phyloP scores from a whole-genome alignment of 2,113 vertebrate genomes.

The Lophotis ruficrista region DNA sequence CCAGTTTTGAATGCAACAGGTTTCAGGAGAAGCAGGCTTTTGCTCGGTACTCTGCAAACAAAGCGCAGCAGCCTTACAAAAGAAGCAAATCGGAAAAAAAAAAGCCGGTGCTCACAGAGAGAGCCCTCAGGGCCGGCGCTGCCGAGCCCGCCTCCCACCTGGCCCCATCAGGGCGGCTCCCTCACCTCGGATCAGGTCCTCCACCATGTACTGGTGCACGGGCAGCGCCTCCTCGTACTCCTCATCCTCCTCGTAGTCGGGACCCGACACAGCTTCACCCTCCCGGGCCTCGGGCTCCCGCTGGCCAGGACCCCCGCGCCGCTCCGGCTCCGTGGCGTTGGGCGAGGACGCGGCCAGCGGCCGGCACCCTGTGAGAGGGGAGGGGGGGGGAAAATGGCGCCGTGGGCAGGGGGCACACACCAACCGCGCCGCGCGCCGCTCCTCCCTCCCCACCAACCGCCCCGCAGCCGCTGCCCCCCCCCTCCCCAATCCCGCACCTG shows the following conservation, averaged over 20 bases:
- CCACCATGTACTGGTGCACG: constrained; percentile 63
- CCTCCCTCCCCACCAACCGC: background rate
- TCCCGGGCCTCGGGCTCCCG: background rate
- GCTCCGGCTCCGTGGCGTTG: constrained; percentile 44
- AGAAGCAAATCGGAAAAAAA: background rate
- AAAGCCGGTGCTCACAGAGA: too few species aligned
- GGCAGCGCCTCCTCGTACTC: constrained; percentile 63
- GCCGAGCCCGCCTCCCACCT: background rate
- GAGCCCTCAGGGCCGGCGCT: background rate
- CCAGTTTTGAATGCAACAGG: too few species aligned
- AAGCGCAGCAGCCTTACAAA: accelerated
- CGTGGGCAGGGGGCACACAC: background rate
- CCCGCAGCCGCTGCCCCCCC: background rate
- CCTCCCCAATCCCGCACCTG: background rate
- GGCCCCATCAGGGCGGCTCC: too few species aligned
- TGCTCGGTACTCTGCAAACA: accelerated
- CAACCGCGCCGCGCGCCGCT: background rate
- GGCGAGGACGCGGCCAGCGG: background rate
- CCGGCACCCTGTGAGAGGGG: background rate
- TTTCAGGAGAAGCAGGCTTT: background rate
- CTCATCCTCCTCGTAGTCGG: constrained; percentile 67
- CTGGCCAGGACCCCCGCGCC: background rate
- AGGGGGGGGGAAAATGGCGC: background rate
- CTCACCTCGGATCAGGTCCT: constrained; percentile 72
- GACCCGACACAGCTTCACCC: background rate